Evolutionary conservation across 1,140 invertebrate species (phyloP), one percentile per base, ranked within the genome.

Genomic region (Trachymyrmex septentrionalis): DNA sequence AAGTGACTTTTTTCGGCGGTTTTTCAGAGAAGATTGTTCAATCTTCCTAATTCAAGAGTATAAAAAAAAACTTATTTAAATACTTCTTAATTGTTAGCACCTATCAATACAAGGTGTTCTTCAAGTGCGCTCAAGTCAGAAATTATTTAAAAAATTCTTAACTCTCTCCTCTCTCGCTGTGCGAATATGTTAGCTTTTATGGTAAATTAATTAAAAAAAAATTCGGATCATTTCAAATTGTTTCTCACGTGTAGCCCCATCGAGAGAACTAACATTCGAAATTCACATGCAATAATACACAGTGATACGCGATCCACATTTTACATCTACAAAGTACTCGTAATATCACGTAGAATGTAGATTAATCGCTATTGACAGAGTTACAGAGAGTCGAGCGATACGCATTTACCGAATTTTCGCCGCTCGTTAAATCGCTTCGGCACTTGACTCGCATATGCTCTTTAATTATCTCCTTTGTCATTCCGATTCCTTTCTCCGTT

Each of bases 401-500:
- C 63, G 48, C 14, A 44, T 73, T 72, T 73, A 61, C 7, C 53
- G 38, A 82, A 82, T 61, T 59, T 73, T 48, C 14, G 19, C 50
- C 27, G 9, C 12, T 16, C 10, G 6, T 27, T 59, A 24, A 67
- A 67, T 80, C 63, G n/a, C 9, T 69, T 55, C 63, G 27, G 27
- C 63, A 48, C 38, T 77, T 48, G 61, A 6, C 44, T 80, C 77
- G 38, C 48, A 38, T 57, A 44, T n/a, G 66, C 55, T 44, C 38
- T 63, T 73, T 61, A 61, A 84, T 84, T 73, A 9, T 84, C 69
- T 50, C n/a, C 24, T 48, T 61, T 73, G 73, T 48, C 21, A 30
- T 19, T 19, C 19, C 19, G 50, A 34, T 48, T 10, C 21, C 14
- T 44, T 48, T 63, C 34, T 14, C 3, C n/a, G 24, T 44, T 48